A percentile compares a stretch with the other conserved stretches of the same genome.
Conservation (phyloP, 2,797 vertebrate species). For the Miopithecus talapoin region DNA sequence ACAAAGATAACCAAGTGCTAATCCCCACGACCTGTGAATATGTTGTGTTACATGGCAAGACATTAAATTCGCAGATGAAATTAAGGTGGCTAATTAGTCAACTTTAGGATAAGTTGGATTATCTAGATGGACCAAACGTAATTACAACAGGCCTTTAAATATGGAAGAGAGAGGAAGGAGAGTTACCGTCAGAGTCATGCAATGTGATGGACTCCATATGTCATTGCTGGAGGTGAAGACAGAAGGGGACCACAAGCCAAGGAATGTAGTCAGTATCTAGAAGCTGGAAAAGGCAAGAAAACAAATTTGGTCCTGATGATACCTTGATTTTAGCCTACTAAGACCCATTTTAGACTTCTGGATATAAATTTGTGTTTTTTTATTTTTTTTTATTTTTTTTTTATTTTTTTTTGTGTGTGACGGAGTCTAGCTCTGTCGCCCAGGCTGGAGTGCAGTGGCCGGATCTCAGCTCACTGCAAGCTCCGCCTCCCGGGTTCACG, state of each 20-base stretch:
- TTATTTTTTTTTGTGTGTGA: too few species aligned
- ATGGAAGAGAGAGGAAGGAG: neutral
- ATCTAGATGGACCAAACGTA: neutral
- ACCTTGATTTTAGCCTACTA: neutral
- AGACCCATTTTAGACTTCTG: neutral
- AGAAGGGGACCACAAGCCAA: neutral
- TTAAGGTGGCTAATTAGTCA: neutral
- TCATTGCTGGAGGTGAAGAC: neutral
- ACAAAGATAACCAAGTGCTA: neutral
- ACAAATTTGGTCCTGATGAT: neutral
- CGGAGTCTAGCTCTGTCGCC: too few species aligned
- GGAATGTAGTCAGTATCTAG: neutral
- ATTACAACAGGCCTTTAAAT: neutral
- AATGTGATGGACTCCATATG: neutral
- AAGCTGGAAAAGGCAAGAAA: neutral
- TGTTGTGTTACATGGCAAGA: neutral
- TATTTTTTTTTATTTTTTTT: too few species aligned
- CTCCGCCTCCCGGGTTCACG: too few species aligned
- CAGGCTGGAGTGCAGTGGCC: too few species aligned
- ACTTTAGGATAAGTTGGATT: neutral
- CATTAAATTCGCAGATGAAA: conserved; percentile 2
- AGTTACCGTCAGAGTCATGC: neutral
- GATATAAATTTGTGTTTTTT: neutral
- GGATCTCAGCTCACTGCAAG: too few species aligned
- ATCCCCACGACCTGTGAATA: neutral